Conservation (phyloP, 2,113 vertebrate species). For the Nettapus auritus region DNA sequence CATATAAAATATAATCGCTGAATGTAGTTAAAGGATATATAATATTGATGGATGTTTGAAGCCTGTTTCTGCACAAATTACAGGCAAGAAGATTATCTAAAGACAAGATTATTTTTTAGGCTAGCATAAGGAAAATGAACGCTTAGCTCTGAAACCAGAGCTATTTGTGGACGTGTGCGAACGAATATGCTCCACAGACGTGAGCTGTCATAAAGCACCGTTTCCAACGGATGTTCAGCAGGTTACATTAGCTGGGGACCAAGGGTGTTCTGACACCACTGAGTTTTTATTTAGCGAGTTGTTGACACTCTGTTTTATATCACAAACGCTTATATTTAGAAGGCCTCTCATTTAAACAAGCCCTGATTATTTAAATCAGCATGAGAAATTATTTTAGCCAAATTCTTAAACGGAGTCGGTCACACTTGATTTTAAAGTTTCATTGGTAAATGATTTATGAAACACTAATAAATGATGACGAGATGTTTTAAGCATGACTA, state of each 20-base stretch:
- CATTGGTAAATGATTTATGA: not conserved
- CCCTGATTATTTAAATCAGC: not conserved
- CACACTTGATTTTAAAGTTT: not conserved
- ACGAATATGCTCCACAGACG: not conserved
- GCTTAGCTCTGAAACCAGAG: not conserved
- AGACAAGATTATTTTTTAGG: slow-evolving; percentile 4
- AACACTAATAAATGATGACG: not conserved
- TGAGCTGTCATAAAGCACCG: not conserved
- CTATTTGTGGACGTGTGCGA: not conserved
- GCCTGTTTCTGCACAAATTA: not conserved
- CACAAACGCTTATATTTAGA: not conserved
- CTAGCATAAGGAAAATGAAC: not conserved
- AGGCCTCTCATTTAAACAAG: not conserved
- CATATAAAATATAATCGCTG: slow-evolving; percentile 11
- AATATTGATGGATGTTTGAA: slow-evolving; percentile 18
- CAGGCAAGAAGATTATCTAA: not conserved
- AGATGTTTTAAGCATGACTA: not conserved
- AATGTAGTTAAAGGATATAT: not conserved
- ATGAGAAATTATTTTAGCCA: not conserved
- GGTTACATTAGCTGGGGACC: not conserved
- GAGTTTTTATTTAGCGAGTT: not conserved
- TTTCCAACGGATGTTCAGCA: not conserved
- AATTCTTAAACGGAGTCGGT: not conserved
- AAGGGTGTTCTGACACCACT: not conserved
- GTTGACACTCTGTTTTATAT: not conserved